Evolutionary conservation across 2,888 invertebrate species (phyloP).

Genomic region (Hirtodrosophila cameraria): DNA sequence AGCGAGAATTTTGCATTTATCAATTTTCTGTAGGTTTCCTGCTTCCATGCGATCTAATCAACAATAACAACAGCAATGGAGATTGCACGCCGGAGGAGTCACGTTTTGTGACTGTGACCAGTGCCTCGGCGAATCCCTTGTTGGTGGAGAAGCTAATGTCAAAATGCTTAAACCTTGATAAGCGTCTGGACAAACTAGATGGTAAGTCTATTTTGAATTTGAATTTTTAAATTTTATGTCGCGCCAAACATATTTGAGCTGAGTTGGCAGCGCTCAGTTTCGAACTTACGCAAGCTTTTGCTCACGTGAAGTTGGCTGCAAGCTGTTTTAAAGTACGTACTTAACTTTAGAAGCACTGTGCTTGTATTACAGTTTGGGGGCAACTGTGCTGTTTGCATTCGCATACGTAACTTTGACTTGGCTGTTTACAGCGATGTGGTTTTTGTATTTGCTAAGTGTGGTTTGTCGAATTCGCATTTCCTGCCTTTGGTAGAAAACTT

Average conservation of each 20-base stretch:
- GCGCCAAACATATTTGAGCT: not conserved
- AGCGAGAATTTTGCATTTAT: too few species aligned
- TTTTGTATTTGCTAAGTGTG: not conserved
- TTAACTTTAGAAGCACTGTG: not conserved
- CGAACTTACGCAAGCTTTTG: constrained; percentile 1
- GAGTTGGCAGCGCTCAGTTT: constrained; percentile 29
- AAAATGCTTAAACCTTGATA: constrained; percentile 76
- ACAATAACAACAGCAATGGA: constrained; percentile 59
- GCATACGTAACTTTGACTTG: constrained; percentile 6
- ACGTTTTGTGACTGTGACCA: constrained; percentile 68
- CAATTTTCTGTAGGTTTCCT: constrained; percentile 38
- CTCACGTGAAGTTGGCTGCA: constrained; percentile 13
- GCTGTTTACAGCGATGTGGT: constrained; percentile 12
- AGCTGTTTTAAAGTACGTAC: not conserved
- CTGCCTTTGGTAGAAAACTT: not conserved
- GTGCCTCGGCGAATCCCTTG: constrained; percentile 92
- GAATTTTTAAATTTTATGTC: not conserved
- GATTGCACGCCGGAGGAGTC: constrained; percentile 60
- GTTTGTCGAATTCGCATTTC: not conserved
- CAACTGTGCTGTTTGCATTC: not conserved
- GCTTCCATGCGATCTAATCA: constrained; percentile 65
- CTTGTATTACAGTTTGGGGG: constrained; percentile 4
- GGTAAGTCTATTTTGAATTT: constrained; percentile 47
- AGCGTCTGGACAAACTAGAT: constrained; percentile 78
- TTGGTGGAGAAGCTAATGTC: constrained; percentile 93